Base-by-base conservation (phyloP, 2,888 invertebrate genomes). In the Cataglyphis rosenhaueri region DNA sequence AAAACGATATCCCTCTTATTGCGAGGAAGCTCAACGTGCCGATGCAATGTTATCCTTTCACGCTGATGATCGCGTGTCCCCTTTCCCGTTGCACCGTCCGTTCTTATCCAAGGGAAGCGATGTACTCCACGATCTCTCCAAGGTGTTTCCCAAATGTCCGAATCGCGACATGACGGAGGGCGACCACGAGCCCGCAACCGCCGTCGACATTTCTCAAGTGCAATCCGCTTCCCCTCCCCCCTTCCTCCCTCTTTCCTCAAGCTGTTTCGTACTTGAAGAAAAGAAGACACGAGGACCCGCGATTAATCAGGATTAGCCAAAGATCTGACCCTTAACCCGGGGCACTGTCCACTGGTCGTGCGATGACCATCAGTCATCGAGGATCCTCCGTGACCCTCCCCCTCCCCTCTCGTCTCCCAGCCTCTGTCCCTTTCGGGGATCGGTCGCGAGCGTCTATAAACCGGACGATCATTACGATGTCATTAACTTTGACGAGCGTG, bases 271-370 rank as follows among this genome's bases (percentile, higher is more conserved):
- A 79, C 57, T 78, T 68, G 57, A 76, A 57, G 71, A 74, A 83
- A 84, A 85, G 84, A 87, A 87, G 85, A 83, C 84, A 62, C 76
- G 68, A 68, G 82, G 82, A 79, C 87, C 79, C 82, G 88, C 92
- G 90, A 93, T 93, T 93, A 93, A 93, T 93, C 93, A 93, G 92
- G 93, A 93, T 93, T 92, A 93, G 86, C 86, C 84, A 74, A 89
- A 91, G 90, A 90, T 87, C 83, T 86, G 89, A 91, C 90, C 90
- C 86, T 81, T 86, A 87, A 90, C 89, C 87, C 85, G 74, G 87
- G 74, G 87, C 83, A 84, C 84, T 88, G 90, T 90, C 89, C 90
- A 86, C 86, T 87, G 91, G 83, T 90, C 92, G 91, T 88, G 90
- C 89, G 92, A 91, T 92, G 92, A 81, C 92, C 92, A 93, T 93